A percentile compares a stretch with the other conserved stretches of the same genome.
Evolutionary conservation across 92 coral and sea anemone genomes (phyloP).

Genomic region (Palythoa grandis): DNA sequence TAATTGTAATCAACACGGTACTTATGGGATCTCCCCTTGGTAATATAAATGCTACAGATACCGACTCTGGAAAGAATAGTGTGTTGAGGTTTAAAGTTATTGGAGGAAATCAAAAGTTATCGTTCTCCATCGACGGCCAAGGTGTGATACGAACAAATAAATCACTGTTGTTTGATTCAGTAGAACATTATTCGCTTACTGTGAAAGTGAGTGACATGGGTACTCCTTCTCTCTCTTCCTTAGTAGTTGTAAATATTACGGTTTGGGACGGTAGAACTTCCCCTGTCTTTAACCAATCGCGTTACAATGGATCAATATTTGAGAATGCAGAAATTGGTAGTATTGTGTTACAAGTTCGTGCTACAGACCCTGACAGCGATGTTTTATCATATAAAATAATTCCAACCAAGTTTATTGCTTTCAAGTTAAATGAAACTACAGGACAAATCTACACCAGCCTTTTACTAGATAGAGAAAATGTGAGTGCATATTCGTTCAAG

Average conservation of each 20-base stretch:
- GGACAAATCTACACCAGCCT: conserved; percentile 30
- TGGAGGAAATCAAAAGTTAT: conserved; percentile 36
- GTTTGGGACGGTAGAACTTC: conserved; percentile 34
- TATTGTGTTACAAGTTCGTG: neutral
- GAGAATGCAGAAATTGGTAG: conserved; percentile 15
- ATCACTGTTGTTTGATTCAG: conserved; percentile 35
- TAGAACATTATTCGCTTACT: conserved; percentile 5
- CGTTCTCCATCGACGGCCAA: conserved; percentile 29
- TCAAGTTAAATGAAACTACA: conserved; percentile 35
- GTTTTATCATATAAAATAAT: neutral
- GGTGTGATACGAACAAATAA: conserved; percentile 52
- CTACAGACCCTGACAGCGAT: conserved; percentile 30
- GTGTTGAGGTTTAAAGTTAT: conserved; percentile 43
- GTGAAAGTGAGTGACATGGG: conserved; percentile 34
- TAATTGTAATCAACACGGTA: conserved; percentile 49
- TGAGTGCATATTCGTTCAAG: conserved; percentile 29
- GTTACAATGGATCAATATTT: conserved; percentile 14
- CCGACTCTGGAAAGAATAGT: conserved; percentile 51
- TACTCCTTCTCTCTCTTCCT: neutral
- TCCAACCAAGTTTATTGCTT: neutral
- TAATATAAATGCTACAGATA: conserved; percentile 55
- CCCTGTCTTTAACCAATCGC: conserved; percentile 46
- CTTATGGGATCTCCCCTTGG: conserved; percentile 41
- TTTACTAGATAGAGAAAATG: conserved; percentile 49
- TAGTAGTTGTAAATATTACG: conserved; percentile 1